Percentiles rank a stretch among this genome's conserved stretches.
Conservation (phyloP, 2,113 vertebrate species). For the Echinops telfairi region DNA sequence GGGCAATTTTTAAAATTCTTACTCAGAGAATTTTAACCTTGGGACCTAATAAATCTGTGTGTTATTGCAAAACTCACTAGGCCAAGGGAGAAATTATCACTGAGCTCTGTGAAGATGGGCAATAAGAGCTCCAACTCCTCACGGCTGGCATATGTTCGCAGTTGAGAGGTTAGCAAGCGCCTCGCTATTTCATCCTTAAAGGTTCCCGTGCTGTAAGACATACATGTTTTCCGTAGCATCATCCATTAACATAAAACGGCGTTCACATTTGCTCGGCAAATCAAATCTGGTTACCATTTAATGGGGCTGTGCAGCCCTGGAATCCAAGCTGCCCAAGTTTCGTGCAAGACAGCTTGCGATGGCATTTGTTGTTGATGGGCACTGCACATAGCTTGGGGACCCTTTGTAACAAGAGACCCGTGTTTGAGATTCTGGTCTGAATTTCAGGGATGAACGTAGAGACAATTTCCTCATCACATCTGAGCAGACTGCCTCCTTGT, state of each 20-base stretch:
- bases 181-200: slow-evolving; percentile 61
- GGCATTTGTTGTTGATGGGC: neutral
- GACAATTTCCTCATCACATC: neutral
- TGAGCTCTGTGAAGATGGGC: slow-evolving; percentile 57
- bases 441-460: neutral
- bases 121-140: slow-evolving; percentile 27
- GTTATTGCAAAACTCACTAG: slow-evolving; percentile 66
- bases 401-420: neutral
- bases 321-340: slow-evolving; percentile 11
- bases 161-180: slow-evolving; percentile 60
- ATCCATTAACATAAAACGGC: neutral
- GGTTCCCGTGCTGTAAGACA: slow-evolving; percentile 1
- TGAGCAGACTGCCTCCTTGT: slow-evolving; percentile 16
- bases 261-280: slow-evolving; percentile 75
- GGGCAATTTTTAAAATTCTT: slow-evolving; percentile 65
- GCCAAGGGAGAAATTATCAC: slow-evolving; percentile 66
- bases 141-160: slow-evolving; percentile 50
- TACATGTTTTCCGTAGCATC: slow-evolving; percentile 46
- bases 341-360: neutral
- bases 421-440: neutral
- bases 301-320: neutral
- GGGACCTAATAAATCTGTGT: slow-evolving; percentile 69
- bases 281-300: slow-evolving; percentile 71
- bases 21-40: slow-evolving; percentile 70
- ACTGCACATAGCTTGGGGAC: fast-evolving